Evolutionary conservation across 2,113 vertebrate species (phyloP), one percentile per base, ranked within the genome.

Genomic region (Loxodonta africana): DNA sequence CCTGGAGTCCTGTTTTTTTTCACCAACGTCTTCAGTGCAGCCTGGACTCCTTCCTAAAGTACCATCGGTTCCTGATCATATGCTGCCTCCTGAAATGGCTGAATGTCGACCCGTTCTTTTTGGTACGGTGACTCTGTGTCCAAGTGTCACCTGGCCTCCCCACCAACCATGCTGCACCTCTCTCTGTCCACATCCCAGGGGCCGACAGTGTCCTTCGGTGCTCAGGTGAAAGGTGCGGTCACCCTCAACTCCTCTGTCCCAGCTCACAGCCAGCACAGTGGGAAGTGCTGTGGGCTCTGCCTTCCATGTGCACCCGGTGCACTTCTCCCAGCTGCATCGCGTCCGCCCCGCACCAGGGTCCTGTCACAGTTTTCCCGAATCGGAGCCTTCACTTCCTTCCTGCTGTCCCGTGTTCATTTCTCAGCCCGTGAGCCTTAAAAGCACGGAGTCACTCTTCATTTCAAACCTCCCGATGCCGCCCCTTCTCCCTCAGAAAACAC

Each of bases 171-270:
- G 14, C 74, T 30, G 26, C 0, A 51, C 82, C n/a, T 6, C 7
- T 0, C 8, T 12, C 53, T 20, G 78, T 18, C 82, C 41, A 26
- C 73, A 20, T 14, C 77, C 46, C 25, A 62, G 90, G 0, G 26
- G 18, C 30, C 1, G 1, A 9, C 2, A 37, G 25, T 9, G 7
- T 0, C 44, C 28, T 18, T 46, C 12, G 6, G 10, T 46, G 69
- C 53, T 92, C 21, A 8, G 74, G 62, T 48, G 46, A 8, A 80
- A 2, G 3, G 46, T 5, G 20, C 65, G 8, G 37, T 21, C 30
- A 78, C 14, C 23, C 20, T 20, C 48, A 11, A 14, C 11, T 17
- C 48, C 63, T 14, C 41, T 33, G 26, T 33, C 0, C 6, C 37
- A 2, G 26, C 62, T 51, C 15, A 33, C 20, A 7, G 28, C 5